phyloP scores from a whole-genome alignment of 2,113 vertebrate species.

The Aptenodytes patagonicus region DNA sequence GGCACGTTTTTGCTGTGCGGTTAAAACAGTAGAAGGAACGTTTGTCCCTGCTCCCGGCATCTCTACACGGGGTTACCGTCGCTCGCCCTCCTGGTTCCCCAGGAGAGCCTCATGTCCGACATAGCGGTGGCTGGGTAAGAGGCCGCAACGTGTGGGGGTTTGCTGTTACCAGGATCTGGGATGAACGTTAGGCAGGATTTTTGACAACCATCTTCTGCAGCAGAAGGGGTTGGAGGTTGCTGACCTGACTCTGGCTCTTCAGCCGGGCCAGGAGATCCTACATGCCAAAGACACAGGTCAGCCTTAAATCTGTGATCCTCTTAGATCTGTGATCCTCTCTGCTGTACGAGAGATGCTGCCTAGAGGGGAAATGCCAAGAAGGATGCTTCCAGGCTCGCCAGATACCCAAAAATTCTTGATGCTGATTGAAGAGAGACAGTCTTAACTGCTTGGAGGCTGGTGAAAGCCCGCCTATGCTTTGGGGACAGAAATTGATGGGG shows the following conservation, averaged over 20 bases:
- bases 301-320: not conserved
- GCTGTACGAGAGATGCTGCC: not conserved
- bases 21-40: not conserved
- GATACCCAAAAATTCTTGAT: not conserved
- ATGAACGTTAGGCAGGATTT: not conserved
- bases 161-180: not conserved
- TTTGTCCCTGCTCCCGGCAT: not conserved
- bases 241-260: not conserved
- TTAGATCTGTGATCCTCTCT: not conserved
- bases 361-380: not conserved
- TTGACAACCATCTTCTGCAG: not conserved
- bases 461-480: too few species aligned
- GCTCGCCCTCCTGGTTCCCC: too few species aligned
- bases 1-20: rapidly evolving
- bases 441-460: not conserved
- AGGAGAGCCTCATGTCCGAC: too few species aligned
- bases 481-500: too few species aligned
- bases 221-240: not conserved
- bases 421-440: not conserved
- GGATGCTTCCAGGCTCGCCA: not conserved
- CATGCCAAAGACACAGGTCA: not conserved
- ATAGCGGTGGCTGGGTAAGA: not conserved
- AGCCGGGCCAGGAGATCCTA: not conserved
- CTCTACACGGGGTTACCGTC: rapidly evolving
- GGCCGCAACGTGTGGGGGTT: too few species aligned